phyloP scores from a whole-genome alignment of 2,797 vertebrate species.

The Apogon talboti region DNA sequence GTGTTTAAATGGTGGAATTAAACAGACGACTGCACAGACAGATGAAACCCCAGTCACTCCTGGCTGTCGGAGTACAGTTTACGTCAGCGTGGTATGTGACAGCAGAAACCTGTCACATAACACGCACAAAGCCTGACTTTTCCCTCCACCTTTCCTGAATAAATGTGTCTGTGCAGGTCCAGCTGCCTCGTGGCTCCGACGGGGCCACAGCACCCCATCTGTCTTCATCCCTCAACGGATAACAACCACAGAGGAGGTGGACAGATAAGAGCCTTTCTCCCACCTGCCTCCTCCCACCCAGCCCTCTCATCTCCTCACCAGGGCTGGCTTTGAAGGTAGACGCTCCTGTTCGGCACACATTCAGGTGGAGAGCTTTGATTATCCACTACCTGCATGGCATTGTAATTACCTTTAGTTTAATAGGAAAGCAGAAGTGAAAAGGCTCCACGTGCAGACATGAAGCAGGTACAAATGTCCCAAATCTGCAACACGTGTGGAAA shows the following conservation, averaged over 20 bases:
- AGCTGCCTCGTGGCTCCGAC: conserved; percentile 31
- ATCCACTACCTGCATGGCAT: conserved; percentile 7
- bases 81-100: too few relatives aligned
- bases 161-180: conserved; percentile 15
- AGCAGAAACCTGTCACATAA: neutral
- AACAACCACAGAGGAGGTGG: conserved; percentile 31
- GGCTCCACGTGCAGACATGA: too few relatives aligned
- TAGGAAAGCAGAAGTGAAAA: neutral
- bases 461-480: neutral
- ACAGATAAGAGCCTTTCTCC: conserved; percentile 42
- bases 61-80: too few relatives aligned
- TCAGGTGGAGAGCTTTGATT: conserved; percentile 11
- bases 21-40: too few relatives aligned
- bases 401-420: conserved; percentile 4
- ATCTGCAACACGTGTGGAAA: conserved; percentile 27
- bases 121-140: conserved; percentile 8
- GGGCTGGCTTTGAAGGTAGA: conserved; percentile 37
- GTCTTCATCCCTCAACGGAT: conserved; percentile 48
- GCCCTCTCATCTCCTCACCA: conserved; percentile 22
- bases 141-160: conserved; percentile 17
- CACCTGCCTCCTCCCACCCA: conserved; percentile 25
- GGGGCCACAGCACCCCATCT: conserved; percentile 43
- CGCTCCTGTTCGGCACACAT: conserved; percentile 3
- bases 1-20: too few relatives aligned
- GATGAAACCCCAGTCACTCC: too few relatives aligned